Evolutionary conservation across 2,113 vertebrate genomes (phyloP), one percentile per base, ranked within the genome.

Genomic region (Gopherus flavomarginatus): DNA sequence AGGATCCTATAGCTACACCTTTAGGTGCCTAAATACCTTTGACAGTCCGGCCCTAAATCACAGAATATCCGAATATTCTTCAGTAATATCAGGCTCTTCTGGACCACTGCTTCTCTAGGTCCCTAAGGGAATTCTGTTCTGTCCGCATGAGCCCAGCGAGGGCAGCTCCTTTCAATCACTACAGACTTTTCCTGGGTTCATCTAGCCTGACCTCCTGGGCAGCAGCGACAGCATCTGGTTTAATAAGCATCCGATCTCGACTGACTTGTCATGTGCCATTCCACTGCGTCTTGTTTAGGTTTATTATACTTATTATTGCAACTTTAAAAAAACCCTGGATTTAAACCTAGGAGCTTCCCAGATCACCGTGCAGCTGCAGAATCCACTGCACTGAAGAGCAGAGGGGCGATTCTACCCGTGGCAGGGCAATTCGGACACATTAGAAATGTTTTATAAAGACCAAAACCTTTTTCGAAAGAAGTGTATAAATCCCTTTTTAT

Each of bases 401-500:
- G 24, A 13, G 94, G 94, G 85, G 92, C 95, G 91, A 91, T 87
- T 92, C 92, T 90, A 92, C 86, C 89, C 96, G 95, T 96, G 95
- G 96, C 94, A 94, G 81, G 12, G 92, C 81, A 35, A 50, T 88
- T 83, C 85, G 85, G 87, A 84, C 83, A 83, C 1, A 78, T 95
- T 91, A 91, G 86, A 93, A 95, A 95, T 90, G 94, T 11, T 96
- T 96, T 65, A 94, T 80, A 85, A 77, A 95, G 89, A 91, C 86
- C 86, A 97, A 97, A 97, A 95, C 21, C 96, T 95, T 96, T 84
- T 95, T 94, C 95, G 94, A 93, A 57, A 80, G 22, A 87, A 94
- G 94, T 13, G 52, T 78, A 87, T 97, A 97, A 97, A 95, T 97
- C 97, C 96, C 96, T 97, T 97, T 97, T 97, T 97, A 97, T 91